Base-by-base conservation (phyloP, 2,888 invertebrate genomes). In the Microctonus aethiopoides region DNA sequence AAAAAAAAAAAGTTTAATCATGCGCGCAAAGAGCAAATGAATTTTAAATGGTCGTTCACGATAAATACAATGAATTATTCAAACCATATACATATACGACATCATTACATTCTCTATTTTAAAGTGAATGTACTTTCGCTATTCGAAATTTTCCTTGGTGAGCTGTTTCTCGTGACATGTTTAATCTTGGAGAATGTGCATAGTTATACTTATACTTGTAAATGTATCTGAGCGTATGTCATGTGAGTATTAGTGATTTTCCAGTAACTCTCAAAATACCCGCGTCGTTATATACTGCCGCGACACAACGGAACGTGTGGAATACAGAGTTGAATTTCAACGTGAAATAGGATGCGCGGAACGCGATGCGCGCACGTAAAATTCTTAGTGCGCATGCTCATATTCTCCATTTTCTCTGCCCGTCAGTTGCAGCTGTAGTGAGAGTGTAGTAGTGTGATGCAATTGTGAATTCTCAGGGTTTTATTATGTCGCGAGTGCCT, bases 401-500 rank as follows among this genome's bases (percentile, higher is more conserved):
- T 36, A 7, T n/a, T 6, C 11, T 26, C 34, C 7, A 59, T 16
- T 56, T 22, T 20, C 36, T 66, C 24, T 56, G 34, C 11, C 11
- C 11, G 26, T 57, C 13, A 51, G n/a, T 34, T 51, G 22, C 7
- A 16, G 13, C 16, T 32, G 29, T 32, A 41, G 32, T 16, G 51
- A 29, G 20, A 54, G n/a, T 46, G 46, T 46, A 16, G 46, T 46
- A 46, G n/a, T n/a, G 46, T 46, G 46, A 16, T 46, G 54, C 39
- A 65, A 65, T 56, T 34, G 26, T 16, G 34, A 54, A 34, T 39
- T 54, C 36, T 22, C 11, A 39, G 24, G 7, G 22, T 65, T 22
- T 56, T 54, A 36, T 34, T 54, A 84, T 88, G 77, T 86, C 88
- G 78, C 88, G 89, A 79, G 84, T 91, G 79, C 95, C 95, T 75